Evolutionary conservation across 1,140 invertebrate species (phyloP), one percentile per base, ranked within the genome.

Genomic region (Bombus polaris): DNA sequence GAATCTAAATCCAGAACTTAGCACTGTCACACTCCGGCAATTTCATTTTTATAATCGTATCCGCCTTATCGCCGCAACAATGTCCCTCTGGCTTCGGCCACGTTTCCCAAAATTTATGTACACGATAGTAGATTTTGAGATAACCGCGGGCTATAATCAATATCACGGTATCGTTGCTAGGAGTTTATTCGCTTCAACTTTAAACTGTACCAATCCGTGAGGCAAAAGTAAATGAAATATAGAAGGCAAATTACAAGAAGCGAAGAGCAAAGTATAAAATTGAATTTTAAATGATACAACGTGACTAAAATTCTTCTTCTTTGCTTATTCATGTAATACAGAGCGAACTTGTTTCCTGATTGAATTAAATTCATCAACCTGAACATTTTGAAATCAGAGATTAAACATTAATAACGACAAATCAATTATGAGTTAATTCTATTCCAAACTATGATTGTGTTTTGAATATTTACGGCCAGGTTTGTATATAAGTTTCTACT

Each of bases 11-110:
- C 77, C 66, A 86, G 85, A 81, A 92, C 89, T 91, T 92, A 92
- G 80, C 79, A 8, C 77, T 77, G 73, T 82, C 91, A 53, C 47
- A 53, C 47, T 53, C 18, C 6, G 12, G 88, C 92, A 91, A 93
- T 93, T 93, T 92, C 88, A 91, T 84, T 90, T 92, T 93, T 90
- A 89, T 78, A 88, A 82, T 83, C 88, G 80, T 79, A 86, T 79
- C 28, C 59, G 28, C 77, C 84, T 89, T 90, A 88, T 89, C 62
- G 62, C 13, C 47, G 47, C 6, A 53, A 53, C 47, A 53, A 53
- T 53, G 47, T 53, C 47, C 18, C 47, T 22, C 47, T 53, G 47
- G 47, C 47, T 53, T 22, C 18, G 47, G 1, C 47, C 47, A 53
- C 18, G 47, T 32, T 2, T 32, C n/a, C 62, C 15, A 10, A 71